Evolutionary conservation across 2,113 vertebrate species (phyloP), one percentile per base, ranked within the genome.

Genomic region (Grammomys dolichurus): DNA sequence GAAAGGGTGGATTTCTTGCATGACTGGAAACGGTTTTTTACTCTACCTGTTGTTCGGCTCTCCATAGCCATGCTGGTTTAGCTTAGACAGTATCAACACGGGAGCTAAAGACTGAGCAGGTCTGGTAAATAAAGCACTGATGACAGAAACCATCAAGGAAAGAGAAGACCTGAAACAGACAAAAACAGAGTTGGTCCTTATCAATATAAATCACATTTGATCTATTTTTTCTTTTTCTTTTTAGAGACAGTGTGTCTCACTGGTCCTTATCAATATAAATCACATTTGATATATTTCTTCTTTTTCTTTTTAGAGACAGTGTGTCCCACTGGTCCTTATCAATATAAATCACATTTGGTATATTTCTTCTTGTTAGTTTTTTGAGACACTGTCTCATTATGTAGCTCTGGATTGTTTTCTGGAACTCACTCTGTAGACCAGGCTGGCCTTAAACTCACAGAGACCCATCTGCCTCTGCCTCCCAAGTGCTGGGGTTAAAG

Each of bases 111-210:
- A 99, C 94, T 99, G 99, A 43, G 98, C 99, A 36, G 99, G 99
- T 95, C 99, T 99, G 31, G 99, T 99, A 98, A 99, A 99, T 89
- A 99, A 98, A 72, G 99, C 99, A 94, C 99, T 99, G 48, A 99
- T 99, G 87, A 99, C 99, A 98, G 99, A 99, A 95, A 99, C 98
- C 99, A 99, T 99, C 5, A 99, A 99, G 11, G 99, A 99, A 82
- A 99, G 98, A 2, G 99, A 99, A 56, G 99, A 99, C 90, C 99
- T 99, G 93, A 84, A 98, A 97, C 20, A 96, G 89, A 97, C 46
- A 89, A 73, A 78, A 73, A 31, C 51, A 97, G 75, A 2, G 0
- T 2, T 43, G 77, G 77, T 77, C 28, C 2, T 0, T 58, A 36
- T 81, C 58, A 94, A 81, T 26, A 75, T 14, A 43, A 90, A 46